phyloP scores from a whole-genome alignment of 35 echinoderm and acorn worm genomes.

The Strongylocentrotus purpuratus region DNA sequence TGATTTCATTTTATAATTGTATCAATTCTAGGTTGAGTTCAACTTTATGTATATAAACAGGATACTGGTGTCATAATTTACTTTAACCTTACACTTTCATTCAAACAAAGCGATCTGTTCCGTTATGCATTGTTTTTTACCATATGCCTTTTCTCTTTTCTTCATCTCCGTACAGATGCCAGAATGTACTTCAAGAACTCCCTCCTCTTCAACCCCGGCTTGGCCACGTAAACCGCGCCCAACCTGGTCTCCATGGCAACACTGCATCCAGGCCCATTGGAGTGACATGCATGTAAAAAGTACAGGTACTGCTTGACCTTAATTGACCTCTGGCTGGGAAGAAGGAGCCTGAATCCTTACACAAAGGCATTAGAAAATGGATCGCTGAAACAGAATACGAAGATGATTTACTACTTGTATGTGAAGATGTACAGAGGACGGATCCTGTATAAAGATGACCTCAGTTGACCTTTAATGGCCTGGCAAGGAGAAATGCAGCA shows the following conservation, averaged over 20 bases:
- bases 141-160: constrained; percentile 14
- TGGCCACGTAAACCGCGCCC: constrained; percentile 18
- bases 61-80: no score
- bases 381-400: background rate
- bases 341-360: background rate
- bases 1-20: background rate
- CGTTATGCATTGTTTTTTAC: background rate
- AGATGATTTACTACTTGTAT: background rate
- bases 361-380: background rate
- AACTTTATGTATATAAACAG: no score
- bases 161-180: constrained; percentile 18
- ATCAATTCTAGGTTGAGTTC: background rate
- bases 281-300: background rate
- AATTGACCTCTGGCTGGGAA: background rate
- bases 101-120: no score
- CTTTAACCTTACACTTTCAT: background rate
- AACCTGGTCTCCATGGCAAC: background rate
- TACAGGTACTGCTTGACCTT: background rate
- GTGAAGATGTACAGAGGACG: background rate
- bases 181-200: constrained; percentile 50
- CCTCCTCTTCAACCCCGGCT: constrained; percentile 26
- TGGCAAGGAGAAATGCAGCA: background rate
- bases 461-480: background rate
- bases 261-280: background rate
- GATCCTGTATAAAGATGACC: background rate